Conservation (phyloP, 2,888 invertebrate genomes). For the Drosophila melanosoma region DNA sequence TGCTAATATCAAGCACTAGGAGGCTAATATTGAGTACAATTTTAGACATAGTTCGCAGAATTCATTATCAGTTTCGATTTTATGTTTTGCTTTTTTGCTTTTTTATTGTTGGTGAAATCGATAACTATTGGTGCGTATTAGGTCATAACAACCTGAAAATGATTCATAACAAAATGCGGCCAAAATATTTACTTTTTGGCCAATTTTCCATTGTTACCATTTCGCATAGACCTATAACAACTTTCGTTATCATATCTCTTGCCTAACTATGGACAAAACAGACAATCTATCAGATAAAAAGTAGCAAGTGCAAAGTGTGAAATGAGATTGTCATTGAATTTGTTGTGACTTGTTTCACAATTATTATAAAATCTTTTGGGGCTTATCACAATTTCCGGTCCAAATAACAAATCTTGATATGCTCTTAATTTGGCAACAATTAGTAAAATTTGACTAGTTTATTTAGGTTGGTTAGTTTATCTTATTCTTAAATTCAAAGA, state of each 20-base stretch:
- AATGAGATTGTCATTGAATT: not conserved
- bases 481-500: too few relatives aligned
- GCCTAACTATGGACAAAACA: not conserved
- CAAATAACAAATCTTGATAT: not conserved
- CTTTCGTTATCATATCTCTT: slow-evolving; percentile 24
- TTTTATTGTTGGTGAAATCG: slow-evolving; percentile 1
- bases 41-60: slow-evolving; percentile 38
- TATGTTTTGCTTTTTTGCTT: not conserved
- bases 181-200: slow-evolving; percentile 13
- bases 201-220: not conserved
- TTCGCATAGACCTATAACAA: slow-evolving; percentile 23
- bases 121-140: slow-evolving; percentile 32
- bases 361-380: not conserved
- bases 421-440: too few relatives aligned
- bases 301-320: not conserved
- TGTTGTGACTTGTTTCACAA: not conserved
- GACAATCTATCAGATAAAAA: not conserved
- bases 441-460: too few relatives aligned
- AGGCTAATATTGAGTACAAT: slow-evolving; percentile 17
- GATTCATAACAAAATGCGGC: slow-evolving; percentile 33
- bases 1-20: slow-evolving; percentile 10
- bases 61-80: slow-evolving; percentile 18
- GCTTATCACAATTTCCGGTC: not conserved
- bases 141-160: slow-evolving; percentile 27
- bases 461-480: too few relatives aligned